Percentiles rank a stretch among this genome's conserved stretches.
phyloP scores from a whole-genome alignment of 2,113 vertebrate genomes.

The Oncorhynchus kisutch region DNA sequence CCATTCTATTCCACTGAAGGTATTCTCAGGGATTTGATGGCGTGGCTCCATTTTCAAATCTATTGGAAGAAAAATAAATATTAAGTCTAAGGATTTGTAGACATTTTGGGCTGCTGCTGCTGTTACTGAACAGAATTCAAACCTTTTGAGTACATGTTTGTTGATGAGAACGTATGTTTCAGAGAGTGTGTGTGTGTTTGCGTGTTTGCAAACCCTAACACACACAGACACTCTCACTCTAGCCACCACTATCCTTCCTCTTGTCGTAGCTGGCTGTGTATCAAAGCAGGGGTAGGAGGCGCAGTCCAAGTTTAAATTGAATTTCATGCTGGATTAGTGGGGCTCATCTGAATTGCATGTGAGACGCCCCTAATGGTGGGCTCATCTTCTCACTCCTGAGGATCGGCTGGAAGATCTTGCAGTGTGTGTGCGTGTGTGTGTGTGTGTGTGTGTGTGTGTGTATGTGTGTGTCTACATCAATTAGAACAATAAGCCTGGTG shows the following conservation, averaged over 20 bases:
- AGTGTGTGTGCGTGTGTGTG: not conserved
- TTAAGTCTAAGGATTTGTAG: not conserved
- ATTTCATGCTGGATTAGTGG: conserved; percentile 73
- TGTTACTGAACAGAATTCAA: not conserved
- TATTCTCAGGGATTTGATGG: not conserved
- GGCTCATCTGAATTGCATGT: conserved; percentile 69
- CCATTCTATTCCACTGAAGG: conserved; percentile 11
- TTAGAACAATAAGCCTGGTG: conserved; percentile 47
- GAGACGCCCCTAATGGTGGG: conserved; percentile 65
- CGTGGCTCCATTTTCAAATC: not conserved
- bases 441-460: not conserved
- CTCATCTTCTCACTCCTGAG: conserved; percentile 64
- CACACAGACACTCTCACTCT: conserved; percentile 17
- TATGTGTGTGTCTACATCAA: conserved; percentile 49
- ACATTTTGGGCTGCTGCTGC: not conserved
- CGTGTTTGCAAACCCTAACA: conserved; percentile 27
- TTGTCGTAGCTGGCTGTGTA: conserved; percentile 62
- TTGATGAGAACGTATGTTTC: conserved; percentile 26
- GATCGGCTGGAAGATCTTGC: conserved; percentile 6
- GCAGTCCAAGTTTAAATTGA: conserved; percentile 71
- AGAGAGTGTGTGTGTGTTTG: no score
- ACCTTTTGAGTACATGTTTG: conserved; percentile 19
- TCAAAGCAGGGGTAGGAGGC: conserved; percentile 62
- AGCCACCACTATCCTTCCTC: conserved; percentile 27
- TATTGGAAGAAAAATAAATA: no score